Evolutionary conservation across 37 sponge, comb jelly and placozoan genomes (phyloP), one percentile per base, ranked within the genome.

Genomic region (Beroe ovata): DNA sequence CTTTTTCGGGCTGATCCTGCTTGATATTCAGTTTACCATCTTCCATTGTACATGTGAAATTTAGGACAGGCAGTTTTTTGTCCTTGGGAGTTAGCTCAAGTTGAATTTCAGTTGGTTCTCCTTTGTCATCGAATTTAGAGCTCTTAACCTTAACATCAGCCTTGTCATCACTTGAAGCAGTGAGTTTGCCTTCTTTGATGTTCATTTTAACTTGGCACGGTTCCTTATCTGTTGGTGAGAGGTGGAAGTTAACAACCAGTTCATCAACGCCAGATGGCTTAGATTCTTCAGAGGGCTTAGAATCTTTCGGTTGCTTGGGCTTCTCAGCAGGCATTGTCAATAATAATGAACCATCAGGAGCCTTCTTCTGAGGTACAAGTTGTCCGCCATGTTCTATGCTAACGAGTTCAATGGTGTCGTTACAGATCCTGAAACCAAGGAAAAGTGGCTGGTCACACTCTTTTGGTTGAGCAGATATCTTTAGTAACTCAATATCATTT

Each of bases 71-170:
- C 20, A 20, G 8, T 35, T 69, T 69, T 6, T 14, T 25, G 18
- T 35, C 84, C 84, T 77, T 77, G 11, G 84, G 84, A 35, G 28
- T 25, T n/a, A 77, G 84, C 28, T 77, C 84, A 39, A 77, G 84
- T 36, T 77, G 38, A 19, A 77, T 77, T 23, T 77, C 84, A 39
- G 84, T 42, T 39, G 84, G 84, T 42, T 77, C 84, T 19, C 84
- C 84, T 11, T 77, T 77, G 21, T 54, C 54, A 39, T 77, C 84
- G 21, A 77, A 77, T 25, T 77, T 77, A 29, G 54, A 42, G 54
- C 84, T 77, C 54, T 42, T 35, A 77, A 77, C 84, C 22, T 77
- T 77, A 29, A 77, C 84, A 77, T 77, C 84, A 40, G 84, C 84
- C 54, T 77, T 77, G 8, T 41, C 33, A 35, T 77, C 84, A n/a